phyloP scores from a whole-genome alignment of 2,113 vertebrate genomes.

The Embiotoca jacksoni region DNA sequence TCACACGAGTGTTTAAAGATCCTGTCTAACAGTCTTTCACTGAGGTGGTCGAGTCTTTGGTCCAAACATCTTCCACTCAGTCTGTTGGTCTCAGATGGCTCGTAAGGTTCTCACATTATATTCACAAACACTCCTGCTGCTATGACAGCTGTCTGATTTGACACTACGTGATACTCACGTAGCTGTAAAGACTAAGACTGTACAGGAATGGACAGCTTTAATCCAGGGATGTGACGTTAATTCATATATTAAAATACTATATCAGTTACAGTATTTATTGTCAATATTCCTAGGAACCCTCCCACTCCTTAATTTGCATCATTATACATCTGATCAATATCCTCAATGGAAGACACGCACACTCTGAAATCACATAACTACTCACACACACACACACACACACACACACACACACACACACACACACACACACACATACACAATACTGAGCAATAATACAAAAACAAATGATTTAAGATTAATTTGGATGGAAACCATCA shows the following conservation, averaged over 20 bases:
- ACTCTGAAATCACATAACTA: neutral
- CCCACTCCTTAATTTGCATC: neutral
- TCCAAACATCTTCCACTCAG: neutral
- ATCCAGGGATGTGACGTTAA: neutral
- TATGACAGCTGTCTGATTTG: slow-evolving; percentile 32
- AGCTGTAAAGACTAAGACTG: no score
- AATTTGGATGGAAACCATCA: no score
- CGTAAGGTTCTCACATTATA: slow-evolving; percentile 48
- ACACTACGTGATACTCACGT: neutral
- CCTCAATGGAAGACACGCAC: neutral
- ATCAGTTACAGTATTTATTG: no score
- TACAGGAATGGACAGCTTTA: no score
- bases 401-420: no score
- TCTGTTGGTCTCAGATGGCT: slow-evolving; percentile 18
- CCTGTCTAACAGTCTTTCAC: neutral
- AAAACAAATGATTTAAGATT: no score
- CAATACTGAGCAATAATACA: no score
- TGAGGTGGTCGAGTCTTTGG: neutral
- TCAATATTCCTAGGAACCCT: slow-evolving; percentile 11
- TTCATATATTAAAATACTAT: neutral
- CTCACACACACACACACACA: no score
- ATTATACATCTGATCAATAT: slow-evolving; percentile 19
- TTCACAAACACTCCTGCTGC: slow-evolving; percentile 37
- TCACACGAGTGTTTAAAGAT: neutral
- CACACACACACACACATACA: neutral